Conservation (phyloP, 1,140 invertebrate species). For the Drosophila sulfurigaster region DNA sequence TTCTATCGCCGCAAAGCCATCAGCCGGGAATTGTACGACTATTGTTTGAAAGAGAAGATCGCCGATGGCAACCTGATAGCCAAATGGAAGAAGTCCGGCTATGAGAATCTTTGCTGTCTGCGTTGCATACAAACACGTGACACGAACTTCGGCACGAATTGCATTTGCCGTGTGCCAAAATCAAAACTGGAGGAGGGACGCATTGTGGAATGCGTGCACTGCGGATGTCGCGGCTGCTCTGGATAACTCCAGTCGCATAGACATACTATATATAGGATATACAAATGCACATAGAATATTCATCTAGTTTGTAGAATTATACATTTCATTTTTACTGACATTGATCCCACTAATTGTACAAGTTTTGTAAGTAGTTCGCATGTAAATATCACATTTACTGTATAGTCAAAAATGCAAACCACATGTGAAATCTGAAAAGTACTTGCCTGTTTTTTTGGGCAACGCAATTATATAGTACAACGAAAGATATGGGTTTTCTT, state of each 20-base stretch:
- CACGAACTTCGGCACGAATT: constrained; percentile 99
- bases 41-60: constrained; percentile 98
- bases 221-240: constrained; percentile 98
- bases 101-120: constrained; percentile 99
- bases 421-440: constrained; percentile 4
- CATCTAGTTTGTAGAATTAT: constrained; percentile 10
- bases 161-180: constrained; percentile 99
- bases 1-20: constrained; percentile 99
- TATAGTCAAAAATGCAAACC: neutral
- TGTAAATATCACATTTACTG: constrained; percentile 11
- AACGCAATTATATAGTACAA: constrained; percentile 9
- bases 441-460: neutral
- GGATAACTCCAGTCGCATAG: constrained; percentile 86
- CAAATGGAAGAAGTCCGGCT: constrained; percentile 99
- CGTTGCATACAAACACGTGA: constrained; percentile 99
- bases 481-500: neutral
- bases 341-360: neutral
- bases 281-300: neutral
- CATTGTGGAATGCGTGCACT: constrained; percentile 99
- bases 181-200: constrained; percentile 98
- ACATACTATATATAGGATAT: too few species aligned
- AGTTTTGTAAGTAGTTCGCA: constrained; percentile 1
- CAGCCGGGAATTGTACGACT: constrained; percentile 98
- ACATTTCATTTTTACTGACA: neutral
- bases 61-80: constrained; percentile 99